These are phyloP conservation scores for Fulica atra DNA, from an alignment of 2,113 vertebrate species.

Conservation along the genomic window DNA sequence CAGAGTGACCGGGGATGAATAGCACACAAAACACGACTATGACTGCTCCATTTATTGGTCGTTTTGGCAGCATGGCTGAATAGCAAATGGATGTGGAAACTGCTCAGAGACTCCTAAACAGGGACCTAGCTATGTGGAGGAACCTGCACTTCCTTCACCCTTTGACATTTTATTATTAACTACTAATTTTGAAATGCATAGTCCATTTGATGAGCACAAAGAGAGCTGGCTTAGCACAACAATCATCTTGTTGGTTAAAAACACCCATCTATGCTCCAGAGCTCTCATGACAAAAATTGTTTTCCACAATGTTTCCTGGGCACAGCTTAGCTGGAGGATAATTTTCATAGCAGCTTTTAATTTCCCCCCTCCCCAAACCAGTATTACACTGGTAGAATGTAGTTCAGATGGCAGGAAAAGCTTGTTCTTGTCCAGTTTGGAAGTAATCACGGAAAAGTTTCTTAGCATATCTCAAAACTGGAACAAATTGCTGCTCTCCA, in stretches of 20 bases:
- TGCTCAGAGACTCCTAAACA: slow-evolving; percentile 41
- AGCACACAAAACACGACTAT: slow-evolving; percentile 2
- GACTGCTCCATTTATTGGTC: slow-evolving; percentile 42
- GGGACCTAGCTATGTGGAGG: slow-evolving; percentile 22
- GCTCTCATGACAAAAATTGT: neutral
- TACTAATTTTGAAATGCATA: slow-evolving; percentile 31
- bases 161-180: slow-evolving; percentile 55
- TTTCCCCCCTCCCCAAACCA: neutral
- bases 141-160: slow-evolving; percentile 62
- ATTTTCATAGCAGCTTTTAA: neutral
- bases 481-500: neutral
- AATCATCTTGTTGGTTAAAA: neutral
- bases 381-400: neutral
- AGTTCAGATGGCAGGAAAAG: slow-evolving; percentile 46
- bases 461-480: slow-evolving; percentile 22
- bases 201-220: neutral
- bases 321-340: neutral
- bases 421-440: slow-evolving; percentile 31
- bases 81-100: slow-evolving; percentile 55
- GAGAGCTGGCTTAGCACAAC: neutral
- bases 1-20: neutral
- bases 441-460: slow-evolving; percentile 31
- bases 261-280: neutral
- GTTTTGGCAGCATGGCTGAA: slow-evolving; percentile 38
- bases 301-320: slow-evolving; percentile 37